A percentile compares a stretch with the other conserved stretches of the same genome.
Conservation (phyloP, 2,888 invertebrate genomes). For the Microplitis deprimator region DNA sequence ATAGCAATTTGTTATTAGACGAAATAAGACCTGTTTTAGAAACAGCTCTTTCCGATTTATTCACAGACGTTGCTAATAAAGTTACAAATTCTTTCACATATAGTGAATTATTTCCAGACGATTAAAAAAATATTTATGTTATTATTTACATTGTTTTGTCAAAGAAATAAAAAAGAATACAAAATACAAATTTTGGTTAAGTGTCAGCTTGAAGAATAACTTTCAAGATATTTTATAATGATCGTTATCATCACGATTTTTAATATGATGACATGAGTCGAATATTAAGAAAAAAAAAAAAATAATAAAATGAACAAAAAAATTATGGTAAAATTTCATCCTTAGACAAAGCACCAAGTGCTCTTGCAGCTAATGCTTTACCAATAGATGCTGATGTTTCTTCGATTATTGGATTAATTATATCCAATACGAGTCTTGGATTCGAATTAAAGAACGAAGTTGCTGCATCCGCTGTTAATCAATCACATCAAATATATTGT, state of each 20-base stretch:
- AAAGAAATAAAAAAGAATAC: not conserved
- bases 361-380: constrained; percentile 76
- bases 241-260: not conserved
- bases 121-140: constrained; percentile 46
- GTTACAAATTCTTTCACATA: constrained; percentile 80
- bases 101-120: constrained; percentile 78
- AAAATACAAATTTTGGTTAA: not conserved
- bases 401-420: constrained; percentile 80
- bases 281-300: constrained; percentile 35
- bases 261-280: not conserved
- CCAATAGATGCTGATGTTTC: constrained; percentile 78
- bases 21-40: constrained; percentile 80
- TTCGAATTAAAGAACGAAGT: constrained; percentile 81
- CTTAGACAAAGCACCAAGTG: constrained; percentile 75
- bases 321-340: constrained; percentile 73
- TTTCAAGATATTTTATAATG: not conserved
- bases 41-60: constrained; percentile 76
- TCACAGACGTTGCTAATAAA: constrained; percentile 80
- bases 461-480: constrained; percentile 77
- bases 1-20: constrained; percentile 78
- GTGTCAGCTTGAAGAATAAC: not conserved
- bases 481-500: constrained; percentile 42
- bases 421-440: constrained; percentile 78
- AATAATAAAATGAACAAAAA: constrained; percentile 14
- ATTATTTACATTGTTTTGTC: not conserved